Evolutionary conservation across 2,888 invertebrate species (phyloP), one percentile per base, ranked within the genome.

Genomic region (Plusia festucae): DNA sequence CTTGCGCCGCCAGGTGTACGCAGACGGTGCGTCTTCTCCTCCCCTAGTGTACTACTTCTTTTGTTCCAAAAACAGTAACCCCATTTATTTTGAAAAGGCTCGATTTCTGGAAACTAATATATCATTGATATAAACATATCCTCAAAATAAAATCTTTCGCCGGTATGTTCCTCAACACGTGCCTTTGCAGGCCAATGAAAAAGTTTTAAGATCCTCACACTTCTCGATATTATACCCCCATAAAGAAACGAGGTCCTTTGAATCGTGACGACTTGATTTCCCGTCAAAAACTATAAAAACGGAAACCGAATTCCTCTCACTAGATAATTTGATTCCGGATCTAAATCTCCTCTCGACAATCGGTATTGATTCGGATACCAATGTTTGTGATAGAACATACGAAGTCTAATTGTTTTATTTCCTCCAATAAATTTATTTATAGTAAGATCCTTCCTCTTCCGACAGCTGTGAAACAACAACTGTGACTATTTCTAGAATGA

Each of bases 11-110:
- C 94, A 94, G 95, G 95, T 95, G 95, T 88, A 85, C 90, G 90
- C 95, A 95, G 89, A 91, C 92, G 94, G 93, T 87, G 89, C 86
- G 81, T 79, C 83, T 81, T 80, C 77, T 76, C 77, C 68, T 71
- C 75, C 79, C 82, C 82, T 79, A 78, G 73, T 76, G 82, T 82
- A 82, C 82, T 84, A 88, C 85, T 86, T 90, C 93, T 93, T 93
- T 93, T 93, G 93, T 93, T 94, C 91, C 92, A 90, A 92, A 91
- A 92, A 91, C 90, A 93, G 94, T 91, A 90, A 93, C 90, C n/a
- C 90, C 86, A 91, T 91, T 90, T 87, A 84, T 84, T 85, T 80
- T 82, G 78, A 81, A 74, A 80, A 82, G 80, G 77, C 73, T 73
- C 63, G 69, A 70, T 83, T 77, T 81, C 61, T 52, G 18, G 15